These are phyloP conservation scores for Pyrrhia umbra DNA, from an alignment of 2,888 invertebrate genomes.

Conservation along the genomic window DNA sequence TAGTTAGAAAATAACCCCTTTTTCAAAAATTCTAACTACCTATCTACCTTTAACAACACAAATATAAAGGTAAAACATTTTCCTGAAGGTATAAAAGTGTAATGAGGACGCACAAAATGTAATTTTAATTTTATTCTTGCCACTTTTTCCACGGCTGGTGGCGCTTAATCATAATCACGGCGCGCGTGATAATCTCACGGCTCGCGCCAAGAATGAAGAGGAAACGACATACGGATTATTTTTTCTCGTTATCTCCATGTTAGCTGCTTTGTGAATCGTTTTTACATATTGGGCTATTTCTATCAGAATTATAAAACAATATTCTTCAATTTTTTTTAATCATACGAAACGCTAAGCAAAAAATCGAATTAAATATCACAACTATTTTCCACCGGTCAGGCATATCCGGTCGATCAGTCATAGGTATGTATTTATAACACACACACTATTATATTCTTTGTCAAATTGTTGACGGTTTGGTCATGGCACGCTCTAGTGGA, in stretches of 20 bases:
- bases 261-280: slow-evolving; percentile 66
- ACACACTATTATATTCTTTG: too few relatives aligned
- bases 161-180: slow-evolving; percentile 84
- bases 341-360: too few relatives aligned
- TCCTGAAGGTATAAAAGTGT: slow-evolving; percentile 65
- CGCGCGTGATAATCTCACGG: slow-evolving; percentile 79
- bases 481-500: too few relatives aligned
- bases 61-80: slow-evolving; percentile 62
- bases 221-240: slow-evolving; percentile 77
- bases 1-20: slow-evolving; percentile 2
- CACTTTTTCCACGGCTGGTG: slow-evolving; percentile 74
- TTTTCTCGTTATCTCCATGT: slow-evolving; percentile 72
- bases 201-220: slow-evolving; percentile 74
- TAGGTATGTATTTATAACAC: too few relatives aligned
- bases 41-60: slow-evolving; percentile 33
- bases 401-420: too few relatives aligned
- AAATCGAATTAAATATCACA: too few relatives aligned
- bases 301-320: too few relatives aligned
- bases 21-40: slow-evolving; percentile 7
- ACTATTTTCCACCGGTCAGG: too few relatives aligned
- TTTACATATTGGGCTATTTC: slow-evolving; percentile 62
- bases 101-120: slow-evolving; percentile 76
- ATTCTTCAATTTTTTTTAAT: too few relatives aligned
- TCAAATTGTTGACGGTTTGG: too few relatives aligned
- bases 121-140: slow-evolving; percentile 81